Conservation (phyloP, 1,140 invertebrate genomes). For the Drosophila funebris region DNA sequence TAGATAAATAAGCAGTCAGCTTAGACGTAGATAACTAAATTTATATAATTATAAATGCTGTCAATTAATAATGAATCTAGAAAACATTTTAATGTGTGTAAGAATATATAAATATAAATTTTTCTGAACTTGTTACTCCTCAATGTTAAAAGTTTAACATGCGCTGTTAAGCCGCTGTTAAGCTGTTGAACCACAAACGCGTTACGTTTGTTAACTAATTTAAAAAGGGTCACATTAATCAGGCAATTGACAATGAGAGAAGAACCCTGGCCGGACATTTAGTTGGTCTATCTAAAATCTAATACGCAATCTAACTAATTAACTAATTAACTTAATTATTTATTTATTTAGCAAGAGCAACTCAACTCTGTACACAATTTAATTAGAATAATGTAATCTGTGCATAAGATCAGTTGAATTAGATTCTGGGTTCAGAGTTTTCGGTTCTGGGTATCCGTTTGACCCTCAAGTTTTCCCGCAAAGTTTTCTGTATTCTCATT, state of each 20-base stretch:
- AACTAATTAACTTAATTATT: slow-evolving; percentile 17
- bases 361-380: not conserved
- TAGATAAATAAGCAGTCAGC: no score
- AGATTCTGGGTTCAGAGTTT: not conserved
- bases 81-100: no score
- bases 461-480: not conserved
- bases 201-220: no score
- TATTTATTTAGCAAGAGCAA: slow-evolving; percentile 6
- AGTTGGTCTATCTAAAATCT: not conserved
- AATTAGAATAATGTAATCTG: slow-evolving; percentile 29
- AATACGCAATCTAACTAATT: slow-evolving; percentile 35
- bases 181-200: not conserved
- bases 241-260: slow-evolving; percentile 2
- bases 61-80: no score
- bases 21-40: no score
- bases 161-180: not conserved
- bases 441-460: not conserved
- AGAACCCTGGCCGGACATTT: not conserved
- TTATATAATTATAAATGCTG: no score
- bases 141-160: no score
- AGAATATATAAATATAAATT: no score
- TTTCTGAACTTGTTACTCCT: no score
- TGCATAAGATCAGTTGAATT: slow-evolving; percentile 5
- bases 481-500: slow-evolving; percentile 21
- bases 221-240: not conserved